Evolutionary conservation across 2,797 vertebrate species (phyloP), one percentile per base, ranked within the genome.

Genomic region (Gastrophryne carolinensis): DNA sequence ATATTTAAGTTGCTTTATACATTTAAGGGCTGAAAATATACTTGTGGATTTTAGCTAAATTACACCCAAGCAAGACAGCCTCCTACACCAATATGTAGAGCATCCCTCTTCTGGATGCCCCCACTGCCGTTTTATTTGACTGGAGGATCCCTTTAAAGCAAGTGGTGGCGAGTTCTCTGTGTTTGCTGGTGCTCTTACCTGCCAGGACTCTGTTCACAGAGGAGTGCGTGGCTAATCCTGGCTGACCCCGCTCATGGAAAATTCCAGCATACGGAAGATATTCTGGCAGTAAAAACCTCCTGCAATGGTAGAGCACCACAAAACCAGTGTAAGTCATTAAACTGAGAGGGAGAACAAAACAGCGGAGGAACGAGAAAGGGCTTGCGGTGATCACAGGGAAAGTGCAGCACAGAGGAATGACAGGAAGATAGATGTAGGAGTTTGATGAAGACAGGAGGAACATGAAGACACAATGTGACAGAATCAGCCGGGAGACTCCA

Each of bases 221-320:
- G 53, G 98, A 97, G 88, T 99, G 98, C 21, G 97, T 98, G 60
- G 98, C 96, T 83, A 99, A 89, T 27, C 98, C 98, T 30, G 97
- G 95, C 82, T 99, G 98, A 70, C 97, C 97, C 57, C 97, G 87
- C 80, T 99, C 98, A 11, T 99, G 97, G 89, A 99, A 99, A 91
- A 99, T 97, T 35, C 98, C 98, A 79, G 97, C 97, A 12, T 99
- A 99, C 79, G 98, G 98, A 86, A 99, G 92, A 79, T 99, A 99
- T 83, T 99, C 98, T 0, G 98, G 97, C 75, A 99, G 89, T 81
- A 98, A 90, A 86, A 99, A 99, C 30, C 98, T 94, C 80, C 98
- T 99, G 79, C 39, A 75, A 61, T 6, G 62, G 49, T 57, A 66
- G 13, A 1, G 12, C 17, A 65, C n/a, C 19, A 49, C 10, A 17